Conservation (phyloP, 2,797 vertebrate genomes). For the Prionace glauca region DNA sequence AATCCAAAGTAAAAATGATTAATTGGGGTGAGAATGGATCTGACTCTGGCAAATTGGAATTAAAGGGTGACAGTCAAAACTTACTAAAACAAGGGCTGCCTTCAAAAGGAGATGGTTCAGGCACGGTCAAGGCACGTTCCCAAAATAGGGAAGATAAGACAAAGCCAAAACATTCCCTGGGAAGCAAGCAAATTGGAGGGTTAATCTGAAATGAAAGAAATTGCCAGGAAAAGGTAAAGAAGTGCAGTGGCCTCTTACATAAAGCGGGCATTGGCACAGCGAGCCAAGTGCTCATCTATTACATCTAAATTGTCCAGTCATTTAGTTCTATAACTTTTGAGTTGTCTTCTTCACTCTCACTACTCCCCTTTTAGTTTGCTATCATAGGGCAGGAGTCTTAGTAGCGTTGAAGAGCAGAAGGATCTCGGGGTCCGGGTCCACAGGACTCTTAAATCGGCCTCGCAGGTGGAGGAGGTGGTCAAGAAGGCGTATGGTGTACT, state of each 20-base stretch:
- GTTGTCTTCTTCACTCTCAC: background rate
- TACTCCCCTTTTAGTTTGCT: background rate
- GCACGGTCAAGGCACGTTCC: background rate
- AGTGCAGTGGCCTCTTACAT: no score
- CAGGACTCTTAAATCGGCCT: no score
- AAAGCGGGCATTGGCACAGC: no score
- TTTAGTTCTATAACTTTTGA: background rate
- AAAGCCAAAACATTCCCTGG: background rate
- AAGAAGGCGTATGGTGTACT: no score
- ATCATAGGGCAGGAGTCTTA: no score
- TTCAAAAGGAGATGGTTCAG: background rate
- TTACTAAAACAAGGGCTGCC: background rate
- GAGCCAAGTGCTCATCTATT: no score
- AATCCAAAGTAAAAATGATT: background rate
- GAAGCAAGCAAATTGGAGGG: background rate
- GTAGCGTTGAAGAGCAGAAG: no score
- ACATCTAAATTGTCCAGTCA: background rate
- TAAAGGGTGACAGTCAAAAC: background rate
- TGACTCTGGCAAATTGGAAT: background rate
- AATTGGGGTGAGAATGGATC: background rate
- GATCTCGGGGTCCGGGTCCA: no score
- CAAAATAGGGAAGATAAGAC: background rate
- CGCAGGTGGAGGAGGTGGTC: no score
- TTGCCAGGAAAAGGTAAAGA: no score
- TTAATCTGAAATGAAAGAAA: no score